These are phyloP conservation scores for Microplitis demolitor DNA, from an alignment of 1,140 invertebrate genomes.

Conservation along the genomic window DNA sequence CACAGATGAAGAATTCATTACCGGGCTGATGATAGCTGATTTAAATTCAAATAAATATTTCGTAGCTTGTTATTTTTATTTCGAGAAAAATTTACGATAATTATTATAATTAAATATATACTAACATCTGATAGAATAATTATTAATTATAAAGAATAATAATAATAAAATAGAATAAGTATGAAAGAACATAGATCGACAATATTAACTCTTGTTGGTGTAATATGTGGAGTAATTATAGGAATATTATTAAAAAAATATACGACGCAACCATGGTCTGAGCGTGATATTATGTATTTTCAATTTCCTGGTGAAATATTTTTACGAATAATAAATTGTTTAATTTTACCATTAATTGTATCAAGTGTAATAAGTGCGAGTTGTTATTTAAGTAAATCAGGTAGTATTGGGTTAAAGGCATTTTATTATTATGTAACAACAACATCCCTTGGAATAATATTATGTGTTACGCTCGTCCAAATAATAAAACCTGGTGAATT, in stretches of 20 bases:
- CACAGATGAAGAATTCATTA: too few relatives aligned
- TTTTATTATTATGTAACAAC: conserved; percentile 71
- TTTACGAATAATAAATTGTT: conserved; percentile 67
- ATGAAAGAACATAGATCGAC: conserved; percentile 27
- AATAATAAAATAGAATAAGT: not conserved
- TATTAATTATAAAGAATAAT: too few relatives aligned
- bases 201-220: conserved; percentile 30
- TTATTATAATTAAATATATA: too few relatives aligned
- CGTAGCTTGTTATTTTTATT: too few relatives aligned
- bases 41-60: too few relatives aligned
- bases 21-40: too few relatives aligned
- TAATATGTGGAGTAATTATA: conserved; percentile 33
- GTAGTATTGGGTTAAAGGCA: conserved; percentile 63
- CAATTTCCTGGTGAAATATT: conserved; percentile 68
- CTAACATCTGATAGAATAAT: too few relatives aligned
- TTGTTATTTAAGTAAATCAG: conserved; percentile 58
- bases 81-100: too few relatives aligned
- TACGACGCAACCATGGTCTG: conserved; percentile 45
- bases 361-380: conserved; percentile 68
- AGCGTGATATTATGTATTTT: conserved; percentile 64
- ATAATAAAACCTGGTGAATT: conserved; percentile 66
- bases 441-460: conserved; percentile 66
- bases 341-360: conserved; percentile 69
- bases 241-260: conserved; percentile 39
- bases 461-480: conserved; percentile 67